Base-by-base conservation (phyloP, 2,888 invertebrate genomes). In the Iphiclides podalirius region DNA sequence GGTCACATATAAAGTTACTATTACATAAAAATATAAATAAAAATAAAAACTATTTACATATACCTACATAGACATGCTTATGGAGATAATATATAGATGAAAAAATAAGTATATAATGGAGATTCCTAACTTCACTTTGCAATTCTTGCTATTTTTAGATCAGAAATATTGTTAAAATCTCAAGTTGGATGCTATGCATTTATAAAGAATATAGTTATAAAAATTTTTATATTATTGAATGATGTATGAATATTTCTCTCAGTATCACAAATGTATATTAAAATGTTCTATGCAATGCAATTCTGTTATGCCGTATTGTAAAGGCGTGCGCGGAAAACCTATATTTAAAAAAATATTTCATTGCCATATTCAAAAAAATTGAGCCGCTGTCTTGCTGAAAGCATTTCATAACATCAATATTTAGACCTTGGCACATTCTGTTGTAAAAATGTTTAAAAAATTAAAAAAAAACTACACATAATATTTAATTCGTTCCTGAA, bases 31-130 rank as follows among this genome's bases (percentile, higher is more conserved):
- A 58, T 50, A 39, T 43, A 49, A 54, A 28, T 28, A 9, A 54
- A 58, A 58, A n/a, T n/a, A 53, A 60, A 53, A 54, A 61, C 63
- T 64, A 64, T 67, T 69, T 64, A 63, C 64, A 59, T n/a, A n/a
- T n/a, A n/a, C n/a, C n/a, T n/a, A n/a, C 54, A 52, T 59, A 59
- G 59, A 63, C 57, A 56, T 58, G 62, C 59, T 62, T 61, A 53
- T 41, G 48, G 49, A 52, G 31, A 50, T 49, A 44, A 38, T 45
- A 40, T 53, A 49, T 54, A 52, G 26, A 50, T 54, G 9, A 31
- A 47, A 39, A 40, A 34, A 45, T 50, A 28, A 34, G 50, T 57
- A 55, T 54, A 48, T 53, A 52, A 54, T 42, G 46, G 48, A 55
- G 47, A 58, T 58, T 55, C 55, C 45, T 60, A 55, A 50, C 52